Base-by-base conservation (phyloP, 2,888 invertebrate genomes). In the Mellilla xanthometata region DNA sequence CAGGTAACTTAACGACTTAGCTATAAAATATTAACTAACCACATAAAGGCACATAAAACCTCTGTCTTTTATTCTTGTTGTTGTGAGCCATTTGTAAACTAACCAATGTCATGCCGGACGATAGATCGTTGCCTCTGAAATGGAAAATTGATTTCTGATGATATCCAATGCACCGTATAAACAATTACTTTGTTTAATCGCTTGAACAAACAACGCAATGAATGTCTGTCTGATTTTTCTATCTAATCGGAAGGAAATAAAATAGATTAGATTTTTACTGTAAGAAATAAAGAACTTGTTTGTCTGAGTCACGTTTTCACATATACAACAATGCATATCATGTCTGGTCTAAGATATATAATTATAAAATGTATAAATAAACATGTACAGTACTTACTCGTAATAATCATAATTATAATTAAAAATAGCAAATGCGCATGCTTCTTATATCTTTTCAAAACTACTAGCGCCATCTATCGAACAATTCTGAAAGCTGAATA, bases 21-120 rank as follows among this genome's bases (percentile, higher is more conserved):
- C 42, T 29, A 39, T 30, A 30, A 30, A 35, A 35, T 26, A 15
- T 31, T 24, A 8, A 15, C 22, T 43, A 32, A 11, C 8, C 22
- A 40, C 9, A 23, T 30, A 42, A 38, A 29, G 15, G 26, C 9
- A 38, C 40, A 47, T 44, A 53, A 47, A 57, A 48, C 47, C 43
- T 42, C 49, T 10, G 45, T 50, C 35, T 49, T 49, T 41, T 43
- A 38, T 52, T 52, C 44, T 48, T 44, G 46, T 50, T 50, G 41
- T 55, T 48, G 57, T 60, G n/a, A n/a, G n/a, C n/a, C n/a, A 19
- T 63, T 52, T n/a, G n/a, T n/a, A n/a, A n/a, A 65, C 55, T 62
- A 64, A 32, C 46, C 65, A 69, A 65, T 65, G 67, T 67, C 68
- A 60, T 60, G 60, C 47, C 61, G 73, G 67, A 60, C 69, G 49